phyloP scores from a whole-genome alignment of 2,113 vertebrate species.

The Dipodomys ordii region DNA sequence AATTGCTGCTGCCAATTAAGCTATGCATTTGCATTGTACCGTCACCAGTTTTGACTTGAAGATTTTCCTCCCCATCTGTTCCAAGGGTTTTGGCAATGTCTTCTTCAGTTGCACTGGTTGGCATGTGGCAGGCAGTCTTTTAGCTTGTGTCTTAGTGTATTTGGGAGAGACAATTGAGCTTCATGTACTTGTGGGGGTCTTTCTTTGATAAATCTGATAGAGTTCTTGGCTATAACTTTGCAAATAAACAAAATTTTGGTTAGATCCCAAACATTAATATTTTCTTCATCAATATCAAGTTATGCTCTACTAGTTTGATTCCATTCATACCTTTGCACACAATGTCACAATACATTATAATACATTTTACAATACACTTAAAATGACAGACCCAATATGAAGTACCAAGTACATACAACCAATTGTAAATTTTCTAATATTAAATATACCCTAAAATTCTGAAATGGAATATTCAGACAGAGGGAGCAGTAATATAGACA shows the following conservation, averaged over 20 bases:
- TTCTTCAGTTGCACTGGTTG: background rate
- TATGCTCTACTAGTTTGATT: background rate
- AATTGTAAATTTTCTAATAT: background rate
- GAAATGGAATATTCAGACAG: background rate
- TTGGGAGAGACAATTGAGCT: background rate
- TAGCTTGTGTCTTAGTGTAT: background rate
- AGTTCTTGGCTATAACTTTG: background rate
- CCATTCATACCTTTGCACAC: background rate
- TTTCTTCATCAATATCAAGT: background rate
- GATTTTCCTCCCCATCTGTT: background rate
- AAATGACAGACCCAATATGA: background rate
- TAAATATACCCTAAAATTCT: background rate
- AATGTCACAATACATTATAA: constrained; percentile 1
- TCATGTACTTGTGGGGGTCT: background rate
- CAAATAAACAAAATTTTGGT: background rate
- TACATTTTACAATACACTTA: background rate
- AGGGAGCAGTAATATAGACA: background rate
- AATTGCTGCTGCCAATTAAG: constrained; percentile 28
- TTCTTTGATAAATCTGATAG: background rate
- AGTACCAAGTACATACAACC: background rate
- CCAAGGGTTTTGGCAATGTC: background rate
- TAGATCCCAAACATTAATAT: background rate
- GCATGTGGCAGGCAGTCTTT: background rate
- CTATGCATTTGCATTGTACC: background rate
- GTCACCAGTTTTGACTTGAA: background rate